Percentiles rank a stretch among this genome's conserved stretches.
These are phyloP conservation scores for Otis tarda DNA, from an alignment of 2,113 vertebrate genomes.

Conservation along the genomic window DNA sequence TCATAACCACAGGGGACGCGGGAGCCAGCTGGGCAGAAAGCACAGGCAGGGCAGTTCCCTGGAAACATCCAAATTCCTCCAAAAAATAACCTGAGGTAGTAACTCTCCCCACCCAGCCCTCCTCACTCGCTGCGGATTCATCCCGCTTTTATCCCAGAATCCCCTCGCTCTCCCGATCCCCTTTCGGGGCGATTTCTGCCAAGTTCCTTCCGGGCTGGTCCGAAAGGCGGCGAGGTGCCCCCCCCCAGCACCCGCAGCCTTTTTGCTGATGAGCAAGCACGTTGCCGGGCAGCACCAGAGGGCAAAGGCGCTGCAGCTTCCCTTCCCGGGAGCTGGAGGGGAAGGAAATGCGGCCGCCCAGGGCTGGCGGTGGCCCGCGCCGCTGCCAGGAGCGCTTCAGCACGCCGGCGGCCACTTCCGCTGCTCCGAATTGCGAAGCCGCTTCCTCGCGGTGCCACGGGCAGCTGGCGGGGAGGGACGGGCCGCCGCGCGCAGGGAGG, in stretches of 20 bases:
- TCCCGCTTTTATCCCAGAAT: background rate
- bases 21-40: constrained; percentile 29
- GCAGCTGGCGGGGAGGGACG: background rate
- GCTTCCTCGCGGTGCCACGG: background rate
- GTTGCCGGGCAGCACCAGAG: background rate
- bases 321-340: background rate
- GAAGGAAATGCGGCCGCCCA: background rate
- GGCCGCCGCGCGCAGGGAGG: fast-evolving
- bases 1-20: constrained; percentile 4
- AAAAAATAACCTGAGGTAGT: background rate
- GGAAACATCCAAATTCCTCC: background rate
- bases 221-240: background rate
- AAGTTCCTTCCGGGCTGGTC: background rate
- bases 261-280: background rate
- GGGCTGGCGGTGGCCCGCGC: background rate
- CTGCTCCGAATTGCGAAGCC: background rate
- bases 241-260: background rate
- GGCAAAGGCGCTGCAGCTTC: background rate
- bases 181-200: background rate
- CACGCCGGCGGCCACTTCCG: background rate
- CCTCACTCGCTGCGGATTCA: background rate
- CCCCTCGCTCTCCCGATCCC: background rate
- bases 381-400: background rate
- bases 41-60: constrained; percentile 21
- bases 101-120: background rate